A percentile compares a stretch with the other conserved stretches of the same genome.
These are phyloP conservation scores for Cartodere bifasciata DNA, from an alignment of 2,888 invertebrate genomes.

Conservation along the genomic window DNA sequence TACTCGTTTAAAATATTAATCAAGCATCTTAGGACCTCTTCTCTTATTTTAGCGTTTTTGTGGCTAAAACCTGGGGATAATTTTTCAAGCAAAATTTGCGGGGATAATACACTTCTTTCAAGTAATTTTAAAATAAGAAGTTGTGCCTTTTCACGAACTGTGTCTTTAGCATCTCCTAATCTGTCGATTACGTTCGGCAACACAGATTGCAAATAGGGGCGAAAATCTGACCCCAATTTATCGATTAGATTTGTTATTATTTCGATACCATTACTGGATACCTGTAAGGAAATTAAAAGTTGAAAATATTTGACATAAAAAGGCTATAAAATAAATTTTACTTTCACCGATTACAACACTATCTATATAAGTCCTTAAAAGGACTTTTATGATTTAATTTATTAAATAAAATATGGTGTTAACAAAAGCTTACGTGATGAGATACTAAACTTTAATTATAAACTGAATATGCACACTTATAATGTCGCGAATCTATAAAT, in stretches of 20 bases:
- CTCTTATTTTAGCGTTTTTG: slow-evolving; percentile 85
- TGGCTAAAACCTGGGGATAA: slow-evolving; percentile 59
- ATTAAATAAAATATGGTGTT: too few relatives aligned
- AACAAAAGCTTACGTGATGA: too few relatives aligned
- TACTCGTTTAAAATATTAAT: slow-evolving; percentile 73
- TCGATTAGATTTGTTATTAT: slow-evolving; percentile 75
- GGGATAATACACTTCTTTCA: slow-evolving; percentile 55
- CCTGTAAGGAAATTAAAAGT: slow-evolving; percentile 50
- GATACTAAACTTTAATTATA: too few relatives aligned
- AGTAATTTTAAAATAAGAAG: slow-evolving; percentile 57
- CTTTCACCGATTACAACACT: too few relatives aligned
- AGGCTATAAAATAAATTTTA: too few relatives aligned
- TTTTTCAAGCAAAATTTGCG: slow-evolving; percentile 60
- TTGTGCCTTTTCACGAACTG: slow-evolving; percentile 57
- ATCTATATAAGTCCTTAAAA: too few relatives aligned
- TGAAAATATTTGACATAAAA: too few relatives aligned
- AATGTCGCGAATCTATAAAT: slow-evolving; percentile 17
- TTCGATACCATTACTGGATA: slow-evolving; percentile 84
- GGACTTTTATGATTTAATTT: too few relatives aligned
- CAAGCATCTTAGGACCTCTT: slow-evolving; percentile 75
- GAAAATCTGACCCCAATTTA: slow-evolving; percentile 77
- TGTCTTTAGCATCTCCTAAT: slow-evolving; percentile 40
- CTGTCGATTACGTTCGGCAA: slow-evolving; percentile 74
- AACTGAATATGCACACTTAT: slow-evolving; percentile 1
- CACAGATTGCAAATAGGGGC: slow-evolving; percentile 71